Conservation (phyloP, 2,113 vertebrate species). For the Phylloscopus whistleri region DNA sequence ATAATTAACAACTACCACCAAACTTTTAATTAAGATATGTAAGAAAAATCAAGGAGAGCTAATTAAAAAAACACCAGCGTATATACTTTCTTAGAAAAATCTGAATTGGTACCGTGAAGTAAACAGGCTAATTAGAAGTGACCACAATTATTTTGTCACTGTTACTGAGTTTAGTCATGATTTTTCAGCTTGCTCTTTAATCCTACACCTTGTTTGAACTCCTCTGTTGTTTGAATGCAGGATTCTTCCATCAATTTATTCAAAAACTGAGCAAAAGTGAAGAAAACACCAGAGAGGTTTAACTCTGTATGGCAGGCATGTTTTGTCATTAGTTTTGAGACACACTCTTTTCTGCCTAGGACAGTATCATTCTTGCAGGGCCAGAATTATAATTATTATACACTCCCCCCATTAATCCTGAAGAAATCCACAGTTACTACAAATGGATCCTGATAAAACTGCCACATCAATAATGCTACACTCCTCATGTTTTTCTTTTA, state of each 20-base stretch:
- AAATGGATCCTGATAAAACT: not conserved
- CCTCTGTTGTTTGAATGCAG: not conserved
- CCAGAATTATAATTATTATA: not conserved
- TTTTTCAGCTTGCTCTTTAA: slow-evolving; percentile 22
- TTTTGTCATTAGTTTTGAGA: not conserved
- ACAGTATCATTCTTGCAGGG: not conserved
- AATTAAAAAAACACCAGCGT: not conserved
- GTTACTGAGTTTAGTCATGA: not conserved
- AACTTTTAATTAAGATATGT: slow-evolving; percentile 56
- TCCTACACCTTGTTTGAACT: not conserved
- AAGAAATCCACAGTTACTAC: not conserved
- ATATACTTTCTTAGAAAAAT: not conserved
- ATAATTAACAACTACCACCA: slow-evolving; percentile 49
- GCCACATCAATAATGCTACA: not conserved
- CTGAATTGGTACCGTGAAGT: not conserved
- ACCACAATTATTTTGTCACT: slow-evolving; percentile 46
- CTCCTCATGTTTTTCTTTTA: not conserved
- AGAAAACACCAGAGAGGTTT: not conserved
- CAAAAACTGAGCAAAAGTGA: not conserved
- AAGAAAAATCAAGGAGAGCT: slow-evolving; percentile 33
- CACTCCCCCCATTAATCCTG: not conserved
- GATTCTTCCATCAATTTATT: not conserved
- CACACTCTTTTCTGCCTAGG: not conserved
- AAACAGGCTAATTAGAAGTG: slow-evolving; percentile 42
- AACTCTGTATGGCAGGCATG: not conserved